Conservation (phyloP, 2,113 vertebrate species). For the Macquaria australasica region DNA sequence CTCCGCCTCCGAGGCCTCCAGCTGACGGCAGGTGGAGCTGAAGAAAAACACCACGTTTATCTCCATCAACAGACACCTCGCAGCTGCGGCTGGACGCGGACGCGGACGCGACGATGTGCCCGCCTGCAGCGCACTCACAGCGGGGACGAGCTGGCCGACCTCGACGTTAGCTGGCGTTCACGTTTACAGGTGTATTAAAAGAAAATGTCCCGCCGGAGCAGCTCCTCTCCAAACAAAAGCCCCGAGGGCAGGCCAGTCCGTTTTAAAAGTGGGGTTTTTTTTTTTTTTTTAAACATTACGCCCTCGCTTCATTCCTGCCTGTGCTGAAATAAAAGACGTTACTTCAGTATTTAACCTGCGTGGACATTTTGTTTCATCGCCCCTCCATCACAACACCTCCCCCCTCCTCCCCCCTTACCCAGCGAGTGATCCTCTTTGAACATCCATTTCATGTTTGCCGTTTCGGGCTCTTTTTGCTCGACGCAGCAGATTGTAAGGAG, state of each 20-base stretch:
- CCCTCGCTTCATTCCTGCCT: rapidly evolving
- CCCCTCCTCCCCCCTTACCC: slow-evolving; percentile 84
- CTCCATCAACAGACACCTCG: rapidly evolving
- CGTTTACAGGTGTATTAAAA: not conserved
- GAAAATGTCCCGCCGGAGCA: not conserved
- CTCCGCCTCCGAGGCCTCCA: not conserved
- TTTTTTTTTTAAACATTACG: not conserved
- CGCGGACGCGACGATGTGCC: too few species aligned
- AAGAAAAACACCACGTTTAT: rapidly evolving
- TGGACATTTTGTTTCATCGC: not conserved
- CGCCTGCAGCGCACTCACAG: too few species aligned
- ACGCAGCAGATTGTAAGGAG: not conserved
- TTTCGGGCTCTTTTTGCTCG: slow-evolving; percentile 49
- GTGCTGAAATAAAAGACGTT: rapidly evolving
- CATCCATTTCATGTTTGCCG: slow-evolving; percentile 96
- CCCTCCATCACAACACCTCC: not conserved
- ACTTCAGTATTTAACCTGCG: not conserved
- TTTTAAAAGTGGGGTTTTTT: rapidly evolving
- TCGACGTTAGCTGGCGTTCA: not conserved
- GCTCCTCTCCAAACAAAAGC: slow-evolving; percentile 27
- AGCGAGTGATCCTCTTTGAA: slow-evolving; percentile 98
- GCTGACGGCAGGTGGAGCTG: rapidly evolving
- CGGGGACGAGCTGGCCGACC: too few species aligned
- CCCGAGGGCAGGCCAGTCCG: slow-evolving; percentile 27
- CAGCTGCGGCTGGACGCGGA: too few species aligned